Conservation (phyloP, 2,888 invertebrate species). For the Colostygia pectinataria region DNA sequence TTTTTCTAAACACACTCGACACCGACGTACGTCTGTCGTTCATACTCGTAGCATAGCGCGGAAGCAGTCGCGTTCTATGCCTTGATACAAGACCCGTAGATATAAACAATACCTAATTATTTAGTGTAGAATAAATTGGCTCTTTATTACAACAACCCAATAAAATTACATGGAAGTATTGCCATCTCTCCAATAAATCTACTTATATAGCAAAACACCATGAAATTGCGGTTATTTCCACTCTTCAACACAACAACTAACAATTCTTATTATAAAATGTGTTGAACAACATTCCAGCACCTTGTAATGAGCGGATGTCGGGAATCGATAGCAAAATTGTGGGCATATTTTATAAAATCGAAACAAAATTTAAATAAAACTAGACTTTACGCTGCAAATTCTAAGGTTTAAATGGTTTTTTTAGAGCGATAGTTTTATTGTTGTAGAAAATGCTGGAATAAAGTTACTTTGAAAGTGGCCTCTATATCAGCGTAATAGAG, state of each 20-base stretch:
- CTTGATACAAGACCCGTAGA: no score
- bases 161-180: no score
- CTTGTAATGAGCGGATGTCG: constrained; percentile 80
- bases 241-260: constrained; percentile 52
- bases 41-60: no score
- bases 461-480: constrained; percentile 58
- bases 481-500: constrained; percentile 59
- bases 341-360: constrained; percentile 69
- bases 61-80: no score
- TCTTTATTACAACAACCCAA: no score
- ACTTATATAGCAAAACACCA: constrained; percentile 32
- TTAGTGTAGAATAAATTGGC: no score
- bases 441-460: constrained; percentile 54
- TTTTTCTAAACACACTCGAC: no score
- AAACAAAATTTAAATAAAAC: constrained; percentile 20
- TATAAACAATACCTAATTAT: no score
- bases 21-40: no score
- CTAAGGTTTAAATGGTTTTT: constrained; percentile 33
- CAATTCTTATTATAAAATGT: constrained; percentile 69
- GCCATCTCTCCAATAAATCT: constrained; percentile 35
- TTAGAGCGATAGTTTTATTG: constrained; percentile 37
- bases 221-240: constrained; percentile 54
- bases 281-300: constrained; percentile 74
- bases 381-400: constrained; percentile 3
- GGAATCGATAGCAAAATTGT: constrained; percentile 77